These are phyloP conservation scores for Agrochola litura DNA, from an alignment of 2,888 invertebrate genomes.

Conservation along the genomic window DNA sequence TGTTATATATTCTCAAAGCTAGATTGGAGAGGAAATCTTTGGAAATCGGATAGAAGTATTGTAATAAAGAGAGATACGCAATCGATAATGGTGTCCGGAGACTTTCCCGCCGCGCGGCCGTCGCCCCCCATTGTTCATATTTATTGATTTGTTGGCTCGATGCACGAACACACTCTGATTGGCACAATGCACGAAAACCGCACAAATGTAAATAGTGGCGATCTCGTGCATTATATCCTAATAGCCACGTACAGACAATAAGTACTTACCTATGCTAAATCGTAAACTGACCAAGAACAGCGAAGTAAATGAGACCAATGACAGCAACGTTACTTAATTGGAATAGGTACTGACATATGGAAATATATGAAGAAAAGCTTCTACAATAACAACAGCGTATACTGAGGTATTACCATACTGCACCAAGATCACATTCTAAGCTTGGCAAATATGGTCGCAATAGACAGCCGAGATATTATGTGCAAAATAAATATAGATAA, in stretches of 20 bases:
- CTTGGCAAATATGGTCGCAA: background rate
- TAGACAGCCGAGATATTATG: background rate
- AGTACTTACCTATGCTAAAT: background rate
- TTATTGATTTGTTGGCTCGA: slow-evolving; percentile 52
- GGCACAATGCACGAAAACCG: slow-evolving; percentile 27
- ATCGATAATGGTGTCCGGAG: slow-evolving; percentile 40
- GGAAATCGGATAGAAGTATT: background rate
- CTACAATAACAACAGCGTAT: background rate
- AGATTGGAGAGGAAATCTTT: background rate
- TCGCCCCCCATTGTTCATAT: slow-evolving; percentile 46
- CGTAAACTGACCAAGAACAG: background rate
- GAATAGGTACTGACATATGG: too few species aligned
- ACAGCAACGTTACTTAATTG: background rate
- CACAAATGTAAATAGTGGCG: background rate
- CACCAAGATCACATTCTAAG: background rate
- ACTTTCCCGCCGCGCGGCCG: slow-evolving; percentile 48
- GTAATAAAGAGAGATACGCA: background rate
- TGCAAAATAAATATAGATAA: background rate
- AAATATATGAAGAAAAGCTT: background rate
- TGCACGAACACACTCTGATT: slow-evolving; percentile 49
- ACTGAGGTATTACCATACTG: background rate
- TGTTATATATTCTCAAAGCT: background rate
- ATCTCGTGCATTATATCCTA: background rate
- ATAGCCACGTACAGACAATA: background rate
- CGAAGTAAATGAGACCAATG: background rate